Evolutionary conservation across 2,888 invertebrate species (phyloP), one percentile per base, ranked within the genome.

Genomic region (Dynastes grantii): DNA sequence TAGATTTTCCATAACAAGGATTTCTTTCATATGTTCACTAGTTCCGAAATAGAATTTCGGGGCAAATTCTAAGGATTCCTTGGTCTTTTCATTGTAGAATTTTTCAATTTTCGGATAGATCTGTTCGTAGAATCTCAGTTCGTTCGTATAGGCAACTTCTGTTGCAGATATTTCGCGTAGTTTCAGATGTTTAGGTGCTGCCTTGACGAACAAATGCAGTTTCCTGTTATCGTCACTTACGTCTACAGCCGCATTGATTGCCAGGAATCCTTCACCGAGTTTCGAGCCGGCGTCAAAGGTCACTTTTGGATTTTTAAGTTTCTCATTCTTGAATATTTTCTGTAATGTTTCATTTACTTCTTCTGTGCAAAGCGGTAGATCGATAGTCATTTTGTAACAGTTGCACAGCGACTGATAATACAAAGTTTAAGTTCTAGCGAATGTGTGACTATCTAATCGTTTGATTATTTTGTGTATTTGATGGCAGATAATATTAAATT

Each of bases 1-100:
- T 37, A 86, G 68, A 79, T 87, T 85, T 81, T 85, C 84, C 78
- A 87, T 63, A 13, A 85, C 80, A 1, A 87, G 61, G 1, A 76
- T 61, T 78, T 85, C 85, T 1, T 82, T 78, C 29, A 5, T 64
- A n/a, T 78, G 61, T 53, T 81, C 78, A 1, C 3, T 27, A 9
- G 77, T 76, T 6, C 80, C 77, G 40, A 76, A 75, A 40, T 80
- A 83, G 76, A 76, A 82, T 70, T 82, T 80, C 3, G 81, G 75
- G 5, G 77, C 65, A 9, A 68, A 76, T 16, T 71, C 65, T 27
- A 84, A 83, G 3, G 78, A 77, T 13, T 80, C 63, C 6, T 83
- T 64, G 13, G 65, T 70, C 63, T 80, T 77, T 32, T 81, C 79
- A 8, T 40, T 51, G 70, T 82, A 80, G 9, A 83, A 82, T 70